These are phyloP conservation scores for Plutella xylostella DNA, from an alignment of 2,888 invertebrate genomes.

Conservation along the genomic window DNA sequence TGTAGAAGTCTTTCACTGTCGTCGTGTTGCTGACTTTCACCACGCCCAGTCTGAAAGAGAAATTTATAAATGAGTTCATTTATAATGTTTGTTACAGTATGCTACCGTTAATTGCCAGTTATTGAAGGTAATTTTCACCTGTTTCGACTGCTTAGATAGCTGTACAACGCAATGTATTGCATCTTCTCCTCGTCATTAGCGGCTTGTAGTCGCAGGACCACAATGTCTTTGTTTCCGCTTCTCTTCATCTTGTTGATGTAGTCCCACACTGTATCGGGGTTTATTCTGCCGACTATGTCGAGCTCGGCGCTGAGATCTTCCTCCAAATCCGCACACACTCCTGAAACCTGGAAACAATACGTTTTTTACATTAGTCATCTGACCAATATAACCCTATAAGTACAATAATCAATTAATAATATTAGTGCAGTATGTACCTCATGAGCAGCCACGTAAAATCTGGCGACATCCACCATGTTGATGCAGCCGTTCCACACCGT, in stretches of 20 bases:
- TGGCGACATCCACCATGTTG: constrained; percentile 91
- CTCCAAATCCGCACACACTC: constrained; percentile 75
- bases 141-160: constrained; percentile 87
- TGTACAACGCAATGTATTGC: constrained; percentile 87
- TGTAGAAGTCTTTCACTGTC: constrained; percentile 93
- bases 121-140: too few species aligned
- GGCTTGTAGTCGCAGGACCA: constrained; percentile 84
- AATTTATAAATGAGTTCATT: too few species aligned
- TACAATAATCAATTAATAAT: neutral
- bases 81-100: too few species aligned
- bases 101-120: too few species aligned
- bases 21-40: constrained; percentile 82
- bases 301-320: constrained; percentile 82
- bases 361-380: neutral
- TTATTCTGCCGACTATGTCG: constrained; percentile 92
- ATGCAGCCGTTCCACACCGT: constrained; percentile 87
- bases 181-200: constrained; percentile 86
- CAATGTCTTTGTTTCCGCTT: constrained; percentile 87
- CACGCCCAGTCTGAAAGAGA: constrained; percentile 77
- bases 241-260: constrained; percentile 92
- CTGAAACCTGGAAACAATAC: constrained; percentile 52
- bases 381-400: neutral
- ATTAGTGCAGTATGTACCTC: constrained; percentile 58
- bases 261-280: constrained; percentile 92
- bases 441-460: constrained; percentile 86